Evolutionary conservation across 2,113 vertebrate species (phyloP).

Genomic region (Capreolus pygargus): DNA sequence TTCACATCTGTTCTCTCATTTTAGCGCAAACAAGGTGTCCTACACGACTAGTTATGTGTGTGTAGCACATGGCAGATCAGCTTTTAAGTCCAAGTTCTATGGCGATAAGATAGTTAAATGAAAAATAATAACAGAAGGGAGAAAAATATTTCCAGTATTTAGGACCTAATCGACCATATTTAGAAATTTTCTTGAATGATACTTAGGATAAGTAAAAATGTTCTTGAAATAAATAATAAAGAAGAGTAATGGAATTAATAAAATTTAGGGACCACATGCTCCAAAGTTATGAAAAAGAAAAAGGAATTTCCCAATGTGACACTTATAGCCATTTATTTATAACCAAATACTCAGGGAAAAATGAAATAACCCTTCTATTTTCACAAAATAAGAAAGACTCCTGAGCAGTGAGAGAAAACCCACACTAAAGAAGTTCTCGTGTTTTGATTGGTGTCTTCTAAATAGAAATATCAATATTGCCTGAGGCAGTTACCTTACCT

Average conservation of each 20-base stretch:
- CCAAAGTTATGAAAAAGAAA: background rate
- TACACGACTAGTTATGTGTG: background rate
- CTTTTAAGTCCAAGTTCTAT: background rate
- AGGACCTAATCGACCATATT: background rate
- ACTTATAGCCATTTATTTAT: background rate
- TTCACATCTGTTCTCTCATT: constrained; percentile 24
- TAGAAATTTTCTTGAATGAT: background rate
- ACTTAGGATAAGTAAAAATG: background rate
- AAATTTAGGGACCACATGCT: background rate
- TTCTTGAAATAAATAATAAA: constrained; percentile 21
- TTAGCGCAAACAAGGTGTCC: background rate
- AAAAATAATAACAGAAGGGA: background rate
- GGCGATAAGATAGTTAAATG: background rate
- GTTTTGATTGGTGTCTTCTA: background rate
- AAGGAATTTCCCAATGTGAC: background rate
- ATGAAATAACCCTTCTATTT: background rate
- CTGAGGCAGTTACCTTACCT: background rate
- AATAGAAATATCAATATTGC: background rate
- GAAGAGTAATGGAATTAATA: background rate
- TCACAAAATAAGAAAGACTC: background rate
- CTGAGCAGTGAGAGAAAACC: constrained; percentile 1
- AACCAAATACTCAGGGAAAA: background rate
- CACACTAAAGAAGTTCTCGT: background rate
- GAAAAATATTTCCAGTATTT: background rate
- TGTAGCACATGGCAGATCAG: background rate